Evolutionary conservation across 1,140 invertebrate genomes (phyloP), one percentile per base, ranked within the genome.

Genomic region (Lasioglossum baleicum): DNA sequence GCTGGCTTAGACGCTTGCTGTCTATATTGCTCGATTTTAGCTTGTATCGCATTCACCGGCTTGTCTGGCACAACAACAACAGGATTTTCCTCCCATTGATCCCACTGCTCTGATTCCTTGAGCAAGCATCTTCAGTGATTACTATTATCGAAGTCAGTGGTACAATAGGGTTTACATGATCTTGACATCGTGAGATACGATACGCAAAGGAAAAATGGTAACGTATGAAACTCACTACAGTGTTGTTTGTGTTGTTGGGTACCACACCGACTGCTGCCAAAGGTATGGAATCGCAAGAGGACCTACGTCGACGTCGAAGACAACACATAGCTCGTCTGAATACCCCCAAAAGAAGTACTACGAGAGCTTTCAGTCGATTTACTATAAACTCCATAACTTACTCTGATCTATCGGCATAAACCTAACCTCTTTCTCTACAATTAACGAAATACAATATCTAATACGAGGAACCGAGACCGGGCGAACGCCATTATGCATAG

Each of bases 281-380:
- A 0, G 94, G 94, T 35, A 94, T 92, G 0, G 91, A 91, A 80
- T 94, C 94, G 70, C 91, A 92, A 4, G 92, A 94, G 5, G 91
- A 91, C 82, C 93, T 90, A 88, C 94, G 90, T 84, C 94, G 88
- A 68, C 93, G 89, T 51, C 94, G 91, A 51, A 95, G 90, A 86
- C 94, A 95, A 83, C 94, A 94, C 87, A 95, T 90, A 0, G 94
- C 94, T 35, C 93, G 90, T 72, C 92, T 92, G 51, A 94, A 92
- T 51, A 93, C 80, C 20, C 92, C 93, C 40, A 94, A 60, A 6
- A 94, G 69, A 67, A 94, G 56, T 10, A 94, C 80, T 69, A 94
- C 67, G 20, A 94, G 84, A 8, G 92, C 91, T 90, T 94, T 94
- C 0, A 95, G 40, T 58, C 92, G 87, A 85, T 92, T 93, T 53